Percentiles rank a stretch among this genome's conserved stretches.
phyloP scores from a whole-genome alignment of 2,888 invertebrate genomes.

The Parnassius smintheus region DNA sequence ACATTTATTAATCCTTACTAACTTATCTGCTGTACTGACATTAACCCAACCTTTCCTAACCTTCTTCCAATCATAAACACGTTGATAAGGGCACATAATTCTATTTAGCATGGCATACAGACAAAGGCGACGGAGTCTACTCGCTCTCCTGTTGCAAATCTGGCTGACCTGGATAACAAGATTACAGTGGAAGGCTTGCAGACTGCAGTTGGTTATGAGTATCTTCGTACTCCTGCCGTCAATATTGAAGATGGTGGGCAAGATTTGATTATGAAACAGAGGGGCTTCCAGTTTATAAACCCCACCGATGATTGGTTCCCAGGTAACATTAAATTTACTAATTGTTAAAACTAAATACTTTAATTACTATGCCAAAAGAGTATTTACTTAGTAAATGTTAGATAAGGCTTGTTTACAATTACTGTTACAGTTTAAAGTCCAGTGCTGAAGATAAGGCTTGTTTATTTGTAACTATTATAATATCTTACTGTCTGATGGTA shows the following conservation, averaged over 20 bases:
- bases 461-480: too few relatives aligned
- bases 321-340: constrained; percentile 57
- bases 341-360: too few relatives aligned
- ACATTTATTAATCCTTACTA: constrained; percentile 28
- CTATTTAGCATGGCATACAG: constrained; percentile 87
- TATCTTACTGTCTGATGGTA: too few relatives aligned
- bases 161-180: constrained; percentile 87
- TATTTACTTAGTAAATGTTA: too few relatives aligned
- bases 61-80: constrained; percentile 42
- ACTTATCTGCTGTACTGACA: constrained; percentile 38
- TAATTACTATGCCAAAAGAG: too few relatives aligned
- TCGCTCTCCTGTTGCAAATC: constrained; percentile 90
- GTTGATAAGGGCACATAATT: constrained; percentile 68
- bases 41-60: constrained; percentile 39
- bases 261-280: constrained; percentile 86
- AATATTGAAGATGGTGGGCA: constrained; percentile 87
- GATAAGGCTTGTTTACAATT: too few relatives aligned
- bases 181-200: constrained; percentile 87
- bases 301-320: constrained; percentile 95
- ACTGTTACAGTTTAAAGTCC: too few relatives aligned
- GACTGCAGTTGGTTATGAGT: constrained; percentile 91
- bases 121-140: constrained; percentile 93
- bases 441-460: too few relatives aligned
- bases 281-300: constrained; percentile 92
- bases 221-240: constrained; percentile 86